A percentile compares a stretch with the other conserved stretches of the same genome.
These are phyloP conservation scores for Matsumurasca onukii DNA, from an alignment of 1,140 invertebrate genomes.

Conservation along the genomic window DNA sequence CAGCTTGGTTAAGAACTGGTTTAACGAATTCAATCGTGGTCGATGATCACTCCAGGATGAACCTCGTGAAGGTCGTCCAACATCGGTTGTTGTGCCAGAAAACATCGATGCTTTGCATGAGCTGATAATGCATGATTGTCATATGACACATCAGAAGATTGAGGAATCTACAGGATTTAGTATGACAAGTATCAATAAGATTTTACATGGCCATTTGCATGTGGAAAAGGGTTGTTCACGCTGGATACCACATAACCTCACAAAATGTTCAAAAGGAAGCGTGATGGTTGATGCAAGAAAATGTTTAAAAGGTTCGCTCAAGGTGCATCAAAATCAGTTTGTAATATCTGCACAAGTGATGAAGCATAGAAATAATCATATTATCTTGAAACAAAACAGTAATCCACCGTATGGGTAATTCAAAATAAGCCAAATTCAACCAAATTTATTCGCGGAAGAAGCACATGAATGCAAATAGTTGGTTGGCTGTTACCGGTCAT, in stretches of 20 bases:
- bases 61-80: slow-evolving; percentile 40
- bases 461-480: slow-evolving; percentile 36
- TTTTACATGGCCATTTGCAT: slow-evolving; percentile 28
- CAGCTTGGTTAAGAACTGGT: slow-evolving; percentile 34
- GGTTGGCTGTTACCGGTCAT: slow-evolving; percentile 34
- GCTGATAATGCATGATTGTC: slow-evolving; percentile 29
- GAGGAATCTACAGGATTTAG: slow-evolving; percentile 33
- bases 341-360: slow-evolving; percentile 38
- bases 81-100: slow-evolving; percentile 40
- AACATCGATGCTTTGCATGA: slow-evolving; percentile 38
- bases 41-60: slow-evolving; percentile 37
- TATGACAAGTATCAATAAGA: slow-evolving; percentile 36
- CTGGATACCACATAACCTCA: slow-evolving; percentile 38
- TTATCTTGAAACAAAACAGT: slow-evolving; percentile 41
- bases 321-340: slow-evolving; percentile 38
- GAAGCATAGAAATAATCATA: slow-evolving; percentile 39
- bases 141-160: slow-evolving; percentile 33
- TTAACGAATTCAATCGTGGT: slow-evolving; percentile 37
- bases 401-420: slow-evolving; percentile 40
- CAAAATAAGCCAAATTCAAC: slow-evolving; percentile 42
- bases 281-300: slow-evolving; percentile 38
- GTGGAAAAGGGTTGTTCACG: slow-evolving; percentile 27
- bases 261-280: slow-evolving; percentile 32
- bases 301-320: slow-evolving; percentile 36
- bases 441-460: slow-evolving; percentile 42